Conservation (phyloP, 2,113 vertebrate species). For the Caretta caretta region DNA sequence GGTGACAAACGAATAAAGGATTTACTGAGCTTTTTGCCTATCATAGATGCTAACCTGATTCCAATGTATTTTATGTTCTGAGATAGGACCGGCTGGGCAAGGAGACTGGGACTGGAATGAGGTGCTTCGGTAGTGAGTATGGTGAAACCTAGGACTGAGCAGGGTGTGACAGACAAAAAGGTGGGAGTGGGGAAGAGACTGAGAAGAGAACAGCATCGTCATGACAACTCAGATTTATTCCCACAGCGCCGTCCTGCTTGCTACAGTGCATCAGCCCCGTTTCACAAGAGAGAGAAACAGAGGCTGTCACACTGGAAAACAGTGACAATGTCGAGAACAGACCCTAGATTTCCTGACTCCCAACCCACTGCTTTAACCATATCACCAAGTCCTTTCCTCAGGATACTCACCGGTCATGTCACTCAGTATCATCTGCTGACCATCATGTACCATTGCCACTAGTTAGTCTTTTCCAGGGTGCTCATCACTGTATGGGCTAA, state of each 20-base stretch:
- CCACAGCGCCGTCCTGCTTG: background rate
- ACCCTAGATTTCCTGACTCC: background rate
- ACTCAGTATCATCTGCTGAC: background rate
- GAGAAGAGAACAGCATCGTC: background rate
- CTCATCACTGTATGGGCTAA: background rate
- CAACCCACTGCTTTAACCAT: background rate
- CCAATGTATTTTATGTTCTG: background rate
- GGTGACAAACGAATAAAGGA: background rate
- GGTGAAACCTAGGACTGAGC: background rate
- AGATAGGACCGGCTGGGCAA: background rate
- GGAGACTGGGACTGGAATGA: background rate
- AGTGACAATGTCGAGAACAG: background rate
- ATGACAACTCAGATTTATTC: background rate
- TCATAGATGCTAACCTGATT: background rate
- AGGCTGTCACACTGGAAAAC: background rate
- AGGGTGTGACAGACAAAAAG: background rate
- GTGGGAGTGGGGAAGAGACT: background rate
- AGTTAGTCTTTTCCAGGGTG: background rate
- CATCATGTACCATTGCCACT: too few relatives aligned
- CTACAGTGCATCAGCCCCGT: rapidly evolving
- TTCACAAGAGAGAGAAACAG: background rate
- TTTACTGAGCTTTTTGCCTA: background rate
- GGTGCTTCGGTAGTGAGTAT: background rate
- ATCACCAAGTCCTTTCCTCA: background rate
- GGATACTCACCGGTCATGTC: background rate